A percentile compares a stretch with the other conserved stretches of the same genome.
These are phyloP conservation scores for Girardinichthys multiradiatus DNA, from an alignment of 2,113 vertebrate species.

Conservation along the genomic window DNA sequence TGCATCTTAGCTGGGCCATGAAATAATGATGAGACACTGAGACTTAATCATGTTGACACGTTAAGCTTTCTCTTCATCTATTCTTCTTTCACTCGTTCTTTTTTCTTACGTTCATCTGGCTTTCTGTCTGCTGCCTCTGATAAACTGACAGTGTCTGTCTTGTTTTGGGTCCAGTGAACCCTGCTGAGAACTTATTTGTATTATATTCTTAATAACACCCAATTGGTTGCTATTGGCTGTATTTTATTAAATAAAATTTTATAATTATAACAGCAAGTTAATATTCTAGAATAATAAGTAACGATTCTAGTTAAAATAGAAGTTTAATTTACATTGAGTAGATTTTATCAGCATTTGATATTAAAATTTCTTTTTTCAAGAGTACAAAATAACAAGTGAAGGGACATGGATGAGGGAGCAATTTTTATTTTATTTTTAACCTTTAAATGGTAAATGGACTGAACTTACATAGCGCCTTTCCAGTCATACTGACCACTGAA, in stretches of 20 bases:
- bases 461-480: no score
- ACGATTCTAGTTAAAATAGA: not conserved
- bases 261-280: not conserved
- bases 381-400: not conserved
- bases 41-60: conserved; percentile 73
- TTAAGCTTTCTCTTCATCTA: conserved; percentile 43
- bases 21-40: conserved; percentile 77
- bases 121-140: conserved; percentile 16
- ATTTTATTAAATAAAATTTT: not conserved
- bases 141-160: conserved; percentile 29
- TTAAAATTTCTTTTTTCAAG: not conserved
- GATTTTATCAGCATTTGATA: not conserved
- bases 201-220: conserved; percentile 8
- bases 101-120: not conserved
- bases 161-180: conserved; percentile 10
- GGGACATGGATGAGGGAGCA: not conserved
- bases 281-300: not conserved
- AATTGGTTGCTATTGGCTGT: not conserved
- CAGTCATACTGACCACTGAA: no score
- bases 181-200: conserved; percentile 38
- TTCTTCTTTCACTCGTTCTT: not conserved
- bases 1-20: conserved; percentile 70
- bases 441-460: no score
- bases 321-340: no score
- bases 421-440: not conserved